phyloP scores from a whole-genome alignment of 92 coral and sea anemone species.

The Blastomussa wellsi region DNA sequence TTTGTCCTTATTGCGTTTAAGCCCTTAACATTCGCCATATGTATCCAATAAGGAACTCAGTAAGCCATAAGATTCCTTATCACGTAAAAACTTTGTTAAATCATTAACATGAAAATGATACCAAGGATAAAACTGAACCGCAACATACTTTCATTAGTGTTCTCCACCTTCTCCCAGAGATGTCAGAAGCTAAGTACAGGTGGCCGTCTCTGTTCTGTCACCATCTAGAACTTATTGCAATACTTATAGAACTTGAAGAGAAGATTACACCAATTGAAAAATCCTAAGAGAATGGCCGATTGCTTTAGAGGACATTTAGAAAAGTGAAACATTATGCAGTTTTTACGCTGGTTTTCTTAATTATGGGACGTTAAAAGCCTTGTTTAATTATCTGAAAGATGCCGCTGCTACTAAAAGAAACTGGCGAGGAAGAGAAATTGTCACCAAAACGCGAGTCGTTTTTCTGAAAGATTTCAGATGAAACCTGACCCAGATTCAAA shows the following conservation, averaged over 20 bases:
- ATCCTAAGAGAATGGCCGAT: conserved; percentile 20
- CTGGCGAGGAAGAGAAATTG: conserved; percentile 45
- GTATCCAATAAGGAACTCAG: no score
- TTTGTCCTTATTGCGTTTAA: no score
- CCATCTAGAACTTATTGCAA: conserved; percentile 8
- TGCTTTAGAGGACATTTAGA: conserved; percentile 39
- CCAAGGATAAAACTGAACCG: no score
- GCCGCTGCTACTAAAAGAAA: conserved; percentile 38
- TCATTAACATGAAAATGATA: no score
- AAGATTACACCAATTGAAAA: conserved; percentile 43
- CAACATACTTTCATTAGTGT: no score
- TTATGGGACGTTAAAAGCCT: conserved; percentile 33
- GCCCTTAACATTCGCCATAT: neutral
- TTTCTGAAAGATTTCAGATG: conserved; percentile 37
- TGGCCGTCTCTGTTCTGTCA: no score
- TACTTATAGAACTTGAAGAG: conserved; percentile 34
- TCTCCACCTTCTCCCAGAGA: no score
- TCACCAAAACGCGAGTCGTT: conserved; percentile 29
- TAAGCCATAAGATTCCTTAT: no score
- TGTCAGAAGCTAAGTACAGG: no score
- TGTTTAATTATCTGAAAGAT: conserved; percentile 36
- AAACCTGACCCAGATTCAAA: conserved; percentile 56
- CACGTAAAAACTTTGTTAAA: conserved; percentile 2
- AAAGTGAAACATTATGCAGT: conserved; percentile 26
- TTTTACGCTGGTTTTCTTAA: conserved; percentile 62